Conservation (phyloP, 2,888 invertebrate species). For the Drosophila hamatofila region DNA sequence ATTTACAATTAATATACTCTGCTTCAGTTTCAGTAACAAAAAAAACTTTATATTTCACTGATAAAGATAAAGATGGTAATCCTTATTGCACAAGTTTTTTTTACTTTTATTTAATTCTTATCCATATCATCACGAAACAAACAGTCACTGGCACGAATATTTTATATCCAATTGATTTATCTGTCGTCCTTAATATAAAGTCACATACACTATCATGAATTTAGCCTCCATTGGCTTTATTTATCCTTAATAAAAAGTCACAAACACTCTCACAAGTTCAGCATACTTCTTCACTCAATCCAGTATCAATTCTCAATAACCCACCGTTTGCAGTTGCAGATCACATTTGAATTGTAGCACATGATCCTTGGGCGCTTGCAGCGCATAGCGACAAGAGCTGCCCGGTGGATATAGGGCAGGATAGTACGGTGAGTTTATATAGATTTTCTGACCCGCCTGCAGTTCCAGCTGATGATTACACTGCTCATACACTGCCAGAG, state of each 20-base stretch:
- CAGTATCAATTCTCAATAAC: conserved; percentile 12
- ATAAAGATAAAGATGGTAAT: no score
- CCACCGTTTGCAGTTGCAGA: conserved; percentile 80
- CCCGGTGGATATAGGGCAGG: conserved; percentile 80
- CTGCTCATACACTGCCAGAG: conserved; percentile 68
- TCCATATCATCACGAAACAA: no score
- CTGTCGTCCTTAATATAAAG: neutral
- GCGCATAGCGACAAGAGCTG: conserved; percentile 82
- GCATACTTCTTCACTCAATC: neutral
- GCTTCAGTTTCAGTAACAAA: no score
- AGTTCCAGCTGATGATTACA: conserved; percentile 82
- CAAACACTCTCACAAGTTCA: neutral
- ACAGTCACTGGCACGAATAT: neutral
- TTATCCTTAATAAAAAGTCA: neutral
- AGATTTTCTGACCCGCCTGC: conserved; percentile 73
- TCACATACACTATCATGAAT: neutral
- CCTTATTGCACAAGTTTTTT: no score
- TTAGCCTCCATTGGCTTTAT: neutral
- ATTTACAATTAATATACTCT: no score
- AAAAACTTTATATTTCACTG: no score
- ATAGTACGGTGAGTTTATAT: conserved; percentile 83
- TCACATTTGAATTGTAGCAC: conserved; percentile 78
- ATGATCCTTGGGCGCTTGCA: conserved; percentile 80
- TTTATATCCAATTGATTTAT: neutral
- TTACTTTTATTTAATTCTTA: no score